Percentiles rank a stretch among this genome's conserved stretches.
Conservation (phyloP, 2,113 vertebrate species). For the Lichenostomus cassidix region DNA sequence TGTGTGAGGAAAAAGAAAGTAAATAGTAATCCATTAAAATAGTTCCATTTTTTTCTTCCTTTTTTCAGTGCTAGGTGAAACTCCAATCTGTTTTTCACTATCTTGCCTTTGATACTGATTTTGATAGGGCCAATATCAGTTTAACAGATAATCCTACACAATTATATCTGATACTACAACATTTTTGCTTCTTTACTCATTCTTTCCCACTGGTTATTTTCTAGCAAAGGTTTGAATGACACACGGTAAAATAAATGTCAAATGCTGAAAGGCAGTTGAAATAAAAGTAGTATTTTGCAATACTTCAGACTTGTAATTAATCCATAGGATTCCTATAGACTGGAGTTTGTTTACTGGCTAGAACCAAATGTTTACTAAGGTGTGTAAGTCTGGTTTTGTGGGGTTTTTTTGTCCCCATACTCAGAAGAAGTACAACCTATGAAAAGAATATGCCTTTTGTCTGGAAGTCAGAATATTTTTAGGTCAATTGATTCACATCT, state of each 20-base stretch:
- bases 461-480: slow-evolving; percentile 16
- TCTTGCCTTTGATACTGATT: not conserved
- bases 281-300: not conserved
- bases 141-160: not conserved
- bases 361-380: not conserved
- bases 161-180: not conserved
- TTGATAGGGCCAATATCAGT: not conserved
- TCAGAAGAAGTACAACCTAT: not conserved
- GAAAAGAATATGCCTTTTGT: slow-evolving; percentile 1
- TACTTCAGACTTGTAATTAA: not conserved
- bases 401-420: not conserved
- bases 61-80: not conserved
- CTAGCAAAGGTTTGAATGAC: not conserved
- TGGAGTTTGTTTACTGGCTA: not conserved
- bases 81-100: not conserved
- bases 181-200: not conserved
- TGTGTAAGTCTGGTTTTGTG: not conserved
- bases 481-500: slow-evolving; percentile 24
- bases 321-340: not conserved
- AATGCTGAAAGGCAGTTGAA: not conserved
- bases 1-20: not conserved
- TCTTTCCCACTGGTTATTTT: not conserved
- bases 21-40: not conserved
- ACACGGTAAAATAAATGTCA: not conserved
- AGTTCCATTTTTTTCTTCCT: not conserved